Base-by-base conservation (phyloP, 2,113 vertebrate species). In the Psettodes erumei region DNA sequence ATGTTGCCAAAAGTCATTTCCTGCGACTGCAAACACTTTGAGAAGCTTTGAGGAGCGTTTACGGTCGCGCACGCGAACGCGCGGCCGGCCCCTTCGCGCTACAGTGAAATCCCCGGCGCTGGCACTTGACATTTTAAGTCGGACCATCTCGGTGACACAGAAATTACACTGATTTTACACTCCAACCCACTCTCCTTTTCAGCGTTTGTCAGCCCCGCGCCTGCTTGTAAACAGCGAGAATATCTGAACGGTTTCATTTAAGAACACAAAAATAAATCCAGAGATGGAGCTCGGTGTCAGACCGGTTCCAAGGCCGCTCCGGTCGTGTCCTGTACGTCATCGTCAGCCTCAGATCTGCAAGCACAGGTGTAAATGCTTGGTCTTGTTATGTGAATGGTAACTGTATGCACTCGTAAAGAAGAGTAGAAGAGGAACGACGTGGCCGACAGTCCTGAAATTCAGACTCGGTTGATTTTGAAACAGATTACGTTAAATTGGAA, bases 151-250 rank as follows among this genome's bases (percentile, higher is more conserved):
- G 30, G 42, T 77, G 67, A 76, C 37, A 55, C 38, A 37, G 32
- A 71, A 82, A 81, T 70, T 9, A 77, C 71, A 55, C 10, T 33
- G 28, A 80, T 79, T 71, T 72, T 30, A 47, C 12, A 50, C 40
- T 33, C 8, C 16, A 21, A 4, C 56, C 50, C 45, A 30, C 43
- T 32, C 45, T 47, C 18, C 38, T 61, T 47, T 55, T 43, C 21
- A 60, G 28, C 9, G 42, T 45, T 27, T 37, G 40, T 63, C 50
- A 48, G 16, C 30, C 2, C 32, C 33, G 12, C 5, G 27, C 28
- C 25, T 55, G 62, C 33, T 68, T 21, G 10, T 8, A 25, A 43
- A 40, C 27, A 21, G 30, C 7, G 50, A 35, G 23, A 50, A 73
- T 30, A 62, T 19, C 19, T 5, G 2, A 55, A 47, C 40, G 33